Base-by-base conservation (phyloP, 2,797 vertebrate species). In the Gorsachius magnificus region DNA sequence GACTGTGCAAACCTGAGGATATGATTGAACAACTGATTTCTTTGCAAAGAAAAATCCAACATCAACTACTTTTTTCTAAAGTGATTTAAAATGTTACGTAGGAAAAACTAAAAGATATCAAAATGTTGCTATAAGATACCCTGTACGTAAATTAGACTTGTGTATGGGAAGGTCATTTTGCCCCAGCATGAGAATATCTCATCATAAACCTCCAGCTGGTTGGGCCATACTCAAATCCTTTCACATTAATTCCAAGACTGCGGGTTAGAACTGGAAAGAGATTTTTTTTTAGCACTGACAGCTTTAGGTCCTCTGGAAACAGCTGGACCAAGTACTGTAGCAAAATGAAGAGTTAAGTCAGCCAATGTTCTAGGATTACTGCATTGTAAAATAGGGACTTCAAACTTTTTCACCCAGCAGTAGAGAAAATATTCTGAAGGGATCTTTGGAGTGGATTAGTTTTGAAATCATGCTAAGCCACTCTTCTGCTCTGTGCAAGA, bases 391-490 rank as follows among this genome's bases (percentile, higher is more conserved):
- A 91, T 63, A 89, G 38, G 45, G 28, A 41, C 56, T 58, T 72
- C 50, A 75, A 48, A 63, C 20, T 45, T 85, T 84, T 89, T 92
- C 60, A 74, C 53, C 26, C 25, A 54, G 35, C 22, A 31, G 25
- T 10, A 69, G 26, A 75, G 81, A 90, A 93, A 96, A 83, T 76
- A 79, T 43, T 85, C 60, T 36, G 48, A 95, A 86, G 66, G 82
- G 48, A 89, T 54, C 72, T 93, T 81, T 72, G 75, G 61, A 66
- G 46, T 36, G 48, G 84, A 96, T 96, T 96, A 83, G 60, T 85
- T 92, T 76, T 83, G 82, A 94, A 96, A 92, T 80, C 48, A 71
- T 51, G 38, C 50, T 94, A 89, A 94, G 43, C 90, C 79, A 69
- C 38, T 38, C 35, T 91, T 87, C 76, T 92, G 24, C 58, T 60